Base-by-base conservation (phyloP, 2,113 vertebrate species). In the Pontoporia blainvillei region DNA sequence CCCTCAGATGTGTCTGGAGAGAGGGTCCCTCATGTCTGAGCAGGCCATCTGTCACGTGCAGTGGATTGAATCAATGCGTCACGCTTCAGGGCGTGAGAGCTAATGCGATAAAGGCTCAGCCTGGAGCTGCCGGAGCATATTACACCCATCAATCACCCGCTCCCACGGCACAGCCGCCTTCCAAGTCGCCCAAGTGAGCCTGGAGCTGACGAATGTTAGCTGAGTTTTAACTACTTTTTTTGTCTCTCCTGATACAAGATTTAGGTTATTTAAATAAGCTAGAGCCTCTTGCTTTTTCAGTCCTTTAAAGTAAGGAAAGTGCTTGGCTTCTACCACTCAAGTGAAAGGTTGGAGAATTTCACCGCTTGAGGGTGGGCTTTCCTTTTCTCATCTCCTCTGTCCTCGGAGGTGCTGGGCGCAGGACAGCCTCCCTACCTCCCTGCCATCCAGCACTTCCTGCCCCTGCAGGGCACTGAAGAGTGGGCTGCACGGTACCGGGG, bases 81-180 rank as follows among this genome's bases (percentile, higher is more conserved):
- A 49, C 21, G 25, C 73, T 73, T 57, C 11, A 13, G 59, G 71
- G 73, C 0, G 2, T 79, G 62, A 76, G 89, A 93, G 69, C 64
- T 86, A 96, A 96, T 75, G 83, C 0, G 5, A 85, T 96, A 72
- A 72, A 67, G 64, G 62, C 83, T 89, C 86, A 29, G 67, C 89
- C 86, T 39, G 13, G 89, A 93, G 75, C 78, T 3, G 18, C 61
- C 2, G 17, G 3, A 20, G 49, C 78, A 57, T 83, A 94, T 94
- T 95, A n/a, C 20, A 18, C 7, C 49, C 96, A 96, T 97, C 82
- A 20, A 25, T 96, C 95, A 79, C 72, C 25, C 14, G 36, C 20
- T 39, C 36, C 61, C 25, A 14, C 25, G 1, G n/a, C 49, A n/a
- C 21, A 10, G 81, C 85, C 66, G 27, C 39, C 25, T 87, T 96